phyloP scores from a whole-genome alignment of 2,113 vertebrate species.

The Gavia stellata region DNA sequence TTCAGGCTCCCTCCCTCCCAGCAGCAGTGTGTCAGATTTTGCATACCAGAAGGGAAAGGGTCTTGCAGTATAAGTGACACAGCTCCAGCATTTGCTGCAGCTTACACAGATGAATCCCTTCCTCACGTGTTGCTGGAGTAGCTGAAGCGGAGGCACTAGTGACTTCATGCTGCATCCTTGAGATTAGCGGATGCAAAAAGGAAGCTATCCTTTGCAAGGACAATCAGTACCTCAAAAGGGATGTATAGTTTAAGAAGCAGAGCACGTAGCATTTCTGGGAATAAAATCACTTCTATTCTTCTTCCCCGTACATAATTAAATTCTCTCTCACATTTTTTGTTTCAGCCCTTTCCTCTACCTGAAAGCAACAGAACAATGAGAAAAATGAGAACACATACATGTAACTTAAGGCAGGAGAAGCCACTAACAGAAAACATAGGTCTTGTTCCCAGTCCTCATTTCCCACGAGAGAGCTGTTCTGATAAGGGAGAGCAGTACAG shows the following conservation, averaged over 20 bases:
- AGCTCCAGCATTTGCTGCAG: background rate
- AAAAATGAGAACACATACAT: background rate
- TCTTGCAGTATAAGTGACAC: background rate
- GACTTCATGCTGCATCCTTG: background rate
- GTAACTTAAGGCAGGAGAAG: background rate
- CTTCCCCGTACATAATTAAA: background rate
- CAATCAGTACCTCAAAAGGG: background rate
- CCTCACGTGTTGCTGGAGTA: background rate
- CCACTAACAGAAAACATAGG: background rate
- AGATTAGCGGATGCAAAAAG: background rate
- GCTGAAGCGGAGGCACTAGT: background rate
- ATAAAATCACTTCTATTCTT: background rate
- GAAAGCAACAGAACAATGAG: background rate
- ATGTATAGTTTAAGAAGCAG: background rate
- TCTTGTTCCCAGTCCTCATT: background rate
- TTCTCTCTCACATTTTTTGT: background rate
- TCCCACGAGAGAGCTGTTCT: background rate
- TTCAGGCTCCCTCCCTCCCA: background rate
- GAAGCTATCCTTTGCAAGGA: background rate
- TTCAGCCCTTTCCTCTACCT: background rate
- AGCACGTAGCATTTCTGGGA: background rate
- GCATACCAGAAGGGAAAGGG: background rate
- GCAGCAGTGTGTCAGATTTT: background rate
- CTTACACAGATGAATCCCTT: fast-evolving
- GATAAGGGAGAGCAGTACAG: background rate